phyloP scores from a whole-genome alignment of 1,140 invertebrate genomes.

The Antheraea mylitta region DNA sequence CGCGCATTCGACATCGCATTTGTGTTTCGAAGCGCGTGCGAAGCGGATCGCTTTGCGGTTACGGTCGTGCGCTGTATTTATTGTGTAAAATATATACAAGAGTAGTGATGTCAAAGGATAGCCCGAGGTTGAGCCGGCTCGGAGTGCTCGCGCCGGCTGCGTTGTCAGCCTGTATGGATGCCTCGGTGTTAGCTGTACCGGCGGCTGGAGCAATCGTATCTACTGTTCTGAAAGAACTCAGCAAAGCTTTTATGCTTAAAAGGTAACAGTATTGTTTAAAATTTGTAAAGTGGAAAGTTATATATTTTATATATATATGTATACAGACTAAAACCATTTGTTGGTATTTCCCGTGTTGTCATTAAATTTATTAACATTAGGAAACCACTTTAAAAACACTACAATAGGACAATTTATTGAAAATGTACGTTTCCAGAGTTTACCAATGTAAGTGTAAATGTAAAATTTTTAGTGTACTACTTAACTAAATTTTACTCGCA shows the following conservation, averaged over 20 bases:
- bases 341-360: too few relatives aligned
- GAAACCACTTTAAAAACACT: too few relatives aligned
- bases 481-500: too few relatives aligned
- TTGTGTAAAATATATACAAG: background rate
- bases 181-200: constrained; percentile 78
- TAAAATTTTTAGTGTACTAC: too few relatives aligned
- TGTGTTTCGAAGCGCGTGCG: constrained; percentile 51
- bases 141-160: constrained; percentile 64
- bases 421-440: too few relatives aligned
- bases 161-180: constrained; percentile 69
- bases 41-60: constrained; percentile 64
- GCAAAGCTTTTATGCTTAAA: constrained; percentile 73
- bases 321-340: too few relatives aligned
- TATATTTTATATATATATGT: too few relatives aligned
- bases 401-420: too few relatives aligned
- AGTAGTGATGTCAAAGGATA: constrained; percentile 53
- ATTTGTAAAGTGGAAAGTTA: background rate
- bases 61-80: constrained; percentile 47
- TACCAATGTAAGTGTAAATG: too few relatives aligned
- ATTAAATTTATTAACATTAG: too few relatives aligned
- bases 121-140: constrained; percentile 51
- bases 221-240: constrained; percentile 76
- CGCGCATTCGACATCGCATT: constrained; percentile 40
- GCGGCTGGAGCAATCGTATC: constrained; percentile 80
- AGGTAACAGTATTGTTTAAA: constrained; percentile 45